Evolutionary conservation across 2,797 vertebrate genomes (phyloP), one percentile per base, ranked within the genome.

Genomic region (Stomatorhinus walkeri): DNA sequence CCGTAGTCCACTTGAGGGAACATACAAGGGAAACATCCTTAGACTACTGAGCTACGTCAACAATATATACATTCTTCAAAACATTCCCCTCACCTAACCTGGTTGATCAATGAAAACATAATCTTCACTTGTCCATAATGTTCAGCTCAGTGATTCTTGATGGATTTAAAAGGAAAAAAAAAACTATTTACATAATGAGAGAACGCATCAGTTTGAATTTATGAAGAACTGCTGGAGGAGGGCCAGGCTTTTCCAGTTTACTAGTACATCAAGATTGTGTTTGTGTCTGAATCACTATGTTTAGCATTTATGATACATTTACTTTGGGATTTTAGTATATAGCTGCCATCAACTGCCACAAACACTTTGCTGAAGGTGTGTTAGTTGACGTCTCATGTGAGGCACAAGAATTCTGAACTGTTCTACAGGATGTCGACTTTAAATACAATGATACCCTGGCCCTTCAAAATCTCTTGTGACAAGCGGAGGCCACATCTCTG

Each of bases 271-370:
- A 86, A 36, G 61, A 24, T 36, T 85, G 43, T 6, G 79, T 85
- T 68, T 61, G 51, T 43, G 32, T 68, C 68, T 24, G 68, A 56
- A 22, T 79, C 36, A 89, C 43, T 87, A 56, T 43, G 61, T 87
- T 87, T 56, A 52, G 89, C 36, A 81, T 89, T 87, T 43, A 51
- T 48, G 86, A 87, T 48, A 49, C 86, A 2, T 83, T 40, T 85
- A 43, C 14, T 83, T 56, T 3, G 32, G 46, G 52, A 51, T 85
- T 59, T 85, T 72, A 48, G 24, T 51, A 7, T 81, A 89, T 87
- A 89, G 89, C 89, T 89, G 89, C 89, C 89, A 83, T 87, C 86
- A 89, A 61, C 68, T 54, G 49, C 72, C 54, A 83, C 89, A 83
- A 28, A 72, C 36, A 52, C 76, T 40, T 85, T 24, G 48, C 46